Conservation (phyloP, 1,140 invertebrate genomes). For the Drosophila melanica region DNA sequence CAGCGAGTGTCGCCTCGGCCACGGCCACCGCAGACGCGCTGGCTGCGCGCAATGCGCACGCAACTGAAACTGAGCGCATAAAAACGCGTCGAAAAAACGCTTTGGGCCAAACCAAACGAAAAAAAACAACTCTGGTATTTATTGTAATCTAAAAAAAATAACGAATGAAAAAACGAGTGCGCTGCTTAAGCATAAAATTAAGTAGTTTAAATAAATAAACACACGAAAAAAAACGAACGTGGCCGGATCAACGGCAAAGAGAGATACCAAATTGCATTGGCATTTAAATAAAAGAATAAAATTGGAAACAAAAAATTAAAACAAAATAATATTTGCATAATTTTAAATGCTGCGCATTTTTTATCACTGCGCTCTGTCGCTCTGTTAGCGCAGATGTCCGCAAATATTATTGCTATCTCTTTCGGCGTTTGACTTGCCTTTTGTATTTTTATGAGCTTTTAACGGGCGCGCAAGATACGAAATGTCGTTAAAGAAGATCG, state of each 20-base stretch:
- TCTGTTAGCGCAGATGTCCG: background rate
- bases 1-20: conserved; percentile 28
- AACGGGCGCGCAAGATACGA: conserved; percentile 46
- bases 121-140: conserved; percentile 62
- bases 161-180: conserved; percentile 41
- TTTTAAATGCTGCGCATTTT: conserved; percentile 38
- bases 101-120: conserved; percentile 49
- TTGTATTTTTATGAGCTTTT: conserved; percentile 51
- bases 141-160: conserved; percentile 52
- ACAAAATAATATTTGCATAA: conserved; percentile 15
- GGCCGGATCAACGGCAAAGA: conserved; percentile 32
- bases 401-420: conserved; percentile 12
- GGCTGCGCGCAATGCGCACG: conserved; percentile 53
- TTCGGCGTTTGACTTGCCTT: conserved; percentile 35
- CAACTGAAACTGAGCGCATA: conserved; percentile 17
- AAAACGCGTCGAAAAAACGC: conserved; percentile 38
- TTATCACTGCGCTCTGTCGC: conserved; percentile 20
- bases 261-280: conserved; percentile 54
- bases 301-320: conserved; percentile 5
- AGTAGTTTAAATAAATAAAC: conserved; percentile 81
- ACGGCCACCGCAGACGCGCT: conserved; percentile 66
- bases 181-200: conserved; percentile 81
- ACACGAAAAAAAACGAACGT: conserved; percentile 28
- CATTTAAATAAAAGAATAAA: conserved; percentile 46
- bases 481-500: conserved; percentile 75